phyloP scores from a whole-genome alignment of 1,140 invertebrate genomes.

The Maconellicoccus hirsutus region DNA sequence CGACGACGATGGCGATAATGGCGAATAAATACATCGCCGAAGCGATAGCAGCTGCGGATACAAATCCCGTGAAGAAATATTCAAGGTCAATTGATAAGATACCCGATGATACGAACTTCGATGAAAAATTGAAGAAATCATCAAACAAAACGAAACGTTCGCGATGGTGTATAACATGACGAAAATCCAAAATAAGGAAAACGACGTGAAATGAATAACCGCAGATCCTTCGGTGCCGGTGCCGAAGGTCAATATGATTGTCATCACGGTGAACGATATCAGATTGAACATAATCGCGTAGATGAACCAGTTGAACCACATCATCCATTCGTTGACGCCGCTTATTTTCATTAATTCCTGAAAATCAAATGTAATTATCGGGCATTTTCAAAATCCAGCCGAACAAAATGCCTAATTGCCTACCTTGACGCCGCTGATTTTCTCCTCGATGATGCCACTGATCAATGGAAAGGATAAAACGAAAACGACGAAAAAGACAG shows the following conservation, averaged over 20 bases:
- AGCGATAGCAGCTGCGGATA: no score
- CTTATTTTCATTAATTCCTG: slow-evolving; percentile 63
- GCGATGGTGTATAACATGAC: slow-evolving; percentile 17
- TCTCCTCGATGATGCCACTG: no score
- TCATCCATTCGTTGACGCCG: slow-evolving; percentile 48
- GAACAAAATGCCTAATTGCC: no score
- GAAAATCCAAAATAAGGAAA: slow-evolving; percentile 30
- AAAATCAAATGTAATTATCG: no score
- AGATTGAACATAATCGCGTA: slow-evolving; percentile 45
- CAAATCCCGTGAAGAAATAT: no score
- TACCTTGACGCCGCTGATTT: no score
- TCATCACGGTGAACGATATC: slow-evolving; percentile 39
- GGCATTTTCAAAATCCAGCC: no score
- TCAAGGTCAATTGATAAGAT: no score
- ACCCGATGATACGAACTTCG: background rate
- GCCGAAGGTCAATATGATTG: slow-evolving; percentile 34
- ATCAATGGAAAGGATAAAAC: no score
- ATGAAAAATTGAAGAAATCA: slow-evolving; percentile 22
- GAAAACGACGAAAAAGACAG: no score
- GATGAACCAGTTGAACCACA: slow-evolving; percentile 52
- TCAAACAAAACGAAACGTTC: slow-evolving; percentile 24
- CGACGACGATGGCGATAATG: no score
- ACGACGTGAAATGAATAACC: slow-evolving; percentile 37
- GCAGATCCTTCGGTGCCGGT: slow-evolving; percentile 30
- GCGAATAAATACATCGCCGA: no score